Evolutionary conservation across 2,797 vertebrate genomes (phyloP), one percentile per base, ranked within the genome.

Genomic region (Cossypha polioptera): DNA sequence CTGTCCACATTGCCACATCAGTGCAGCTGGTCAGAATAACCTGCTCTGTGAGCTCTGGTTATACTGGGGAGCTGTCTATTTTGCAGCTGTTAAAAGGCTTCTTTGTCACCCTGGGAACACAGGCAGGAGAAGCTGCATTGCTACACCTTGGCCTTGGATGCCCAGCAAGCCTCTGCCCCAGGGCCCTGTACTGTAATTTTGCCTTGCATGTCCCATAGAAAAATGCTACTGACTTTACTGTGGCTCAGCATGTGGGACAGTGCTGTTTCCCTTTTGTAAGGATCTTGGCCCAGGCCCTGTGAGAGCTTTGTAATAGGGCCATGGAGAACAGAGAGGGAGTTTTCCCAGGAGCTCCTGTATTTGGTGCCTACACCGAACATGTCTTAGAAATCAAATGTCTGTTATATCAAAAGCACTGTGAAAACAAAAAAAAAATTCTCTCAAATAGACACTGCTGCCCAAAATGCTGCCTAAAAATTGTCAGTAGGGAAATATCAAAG

Each of bases 91-190:
- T 79, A 72, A 80, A 93, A 65, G 38, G 17, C 26, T 80, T 55
- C 47, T 74, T 35, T 86, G 29, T 81, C 0, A 0, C 1, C 66
- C 22, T 68, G 65, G 20, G 25, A 31, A 45, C 40, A 40, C 13
- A 47, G 21, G 48, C 40, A 81, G 40, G 73, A 43, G 61, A 88
- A 81, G 9, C 16, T 62, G 33, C 43, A 33, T 42, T 66, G 59
- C 45, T 85, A 35, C 22, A 25, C 15, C 28, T 86, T 3, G 5
- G 54, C 31, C 24, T 26, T 55, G 35, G 42, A 33, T 31, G 42
- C 24, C 20, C 53, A 85, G 54, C 16, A 79, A 79, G 17, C 20
- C 31, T 59, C 42, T 62, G 38, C 35, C 14, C 14, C 33, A 40
- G 25, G 31, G 38, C 33, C 42, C 29, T 51, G 28, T 16, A 24